Conservation (phyloP, 1,140 invertebrate species). For the Sarcophaga peregrina region DNA sequence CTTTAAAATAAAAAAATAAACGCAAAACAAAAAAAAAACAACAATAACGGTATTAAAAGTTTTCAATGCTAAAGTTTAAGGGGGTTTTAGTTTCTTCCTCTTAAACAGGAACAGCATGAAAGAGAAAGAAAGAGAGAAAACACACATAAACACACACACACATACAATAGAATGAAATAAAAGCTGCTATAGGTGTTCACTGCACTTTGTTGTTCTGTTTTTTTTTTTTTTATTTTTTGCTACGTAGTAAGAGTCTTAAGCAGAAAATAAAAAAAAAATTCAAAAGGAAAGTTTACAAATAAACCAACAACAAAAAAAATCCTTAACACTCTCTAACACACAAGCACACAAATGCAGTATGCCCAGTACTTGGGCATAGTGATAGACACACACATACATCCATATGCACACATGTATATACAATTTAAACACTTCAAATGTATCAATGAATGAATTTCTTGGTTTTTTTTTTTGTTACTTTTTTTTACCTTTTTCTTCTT, state of each 20-base stretch:
- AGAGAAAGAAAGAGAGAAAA: no score
- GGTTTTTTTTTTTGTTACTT: no score
- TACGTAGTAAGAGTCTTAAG: neutral
- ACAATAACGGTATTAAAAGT: neutral
- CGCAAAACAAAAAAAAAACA: neutral
- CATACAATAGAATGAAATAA: neutral
- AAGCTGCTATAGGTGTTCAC: slow-evolving; percentile 17
- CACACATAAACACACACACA: no score
- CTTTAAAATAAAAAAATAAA: no score
- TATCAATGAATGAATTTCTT: neutral
- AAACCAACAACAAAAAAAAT: neutral
- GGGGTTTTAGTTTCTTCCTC: no score
- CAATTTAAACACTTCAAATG: neutral
- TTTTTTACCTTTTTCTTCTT: no score
- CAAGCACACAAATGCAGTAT: no score
- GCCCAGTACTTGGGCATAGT: neutral
- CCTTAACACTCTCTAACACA: neutral
- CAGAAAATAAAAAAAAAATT: no score
- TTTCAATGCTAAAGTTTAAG: slow-evolving; percentile 13
- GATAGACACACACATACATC: neutral
- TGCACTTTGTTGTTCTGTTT: slow-evolving; percentile 1
- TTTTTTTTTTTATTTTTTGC: no score
- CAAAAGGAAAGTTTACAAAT: no score
- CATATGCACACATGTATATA: neutral
- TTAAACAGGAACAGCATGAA: no score